Evolutionary conservation across 2,113 vertebrate genomes (phyloP).

Genomic region (Ondatra zibethicus): DNA sequence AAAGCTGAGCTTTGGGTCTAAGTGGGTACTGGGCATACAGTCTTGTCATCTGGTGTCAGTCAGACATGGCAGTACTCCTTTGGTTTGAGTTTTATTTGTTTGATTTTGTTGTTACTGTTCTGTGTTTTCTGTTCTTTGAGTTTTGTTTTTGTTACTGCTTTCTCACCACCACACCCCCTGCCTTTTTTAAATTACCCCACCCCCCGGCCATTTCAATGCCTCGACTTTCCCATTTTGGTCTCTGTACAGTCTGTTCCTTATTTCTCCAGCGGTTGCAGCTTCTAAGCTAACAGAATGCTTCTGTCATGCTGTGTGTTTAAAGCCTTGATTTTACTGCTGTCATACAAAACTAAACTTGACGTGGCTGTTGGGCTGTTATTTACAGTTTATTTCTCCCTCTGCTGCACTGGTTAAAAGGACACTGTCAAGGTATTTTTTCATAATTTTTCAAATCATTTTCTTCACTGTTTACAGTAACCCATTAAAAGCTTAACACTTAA

Average conservation of each 20-base stretch:
- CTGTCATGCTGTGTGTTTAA: constrained; percentile 77
- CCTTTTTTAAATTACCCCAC: constrained; percentile 49
- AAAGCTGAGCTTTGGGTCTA: background rate
- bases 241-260: constrained; percentile 65
- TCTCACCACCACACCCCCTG: background rate
- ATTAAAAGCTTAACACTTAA: constrained; percentile 79
- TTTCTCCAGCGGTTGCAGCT: constrained; percentile 76
- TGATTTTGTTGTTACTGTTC: constrained; percentile 67
- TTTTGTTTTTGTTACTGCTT: constrained; percentile 74
- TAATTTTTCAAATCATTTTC: constrained; percentile 83
- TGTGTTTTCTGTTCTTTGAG: constrained; percentile 52
- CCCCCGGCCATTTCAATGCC: constrained; percentile 61
- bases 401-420: constrained; percentile 86
- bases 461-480: constrained; percentile 81
- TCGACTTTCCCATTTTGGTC: constrained; percentile 60
- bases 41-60: background rate
- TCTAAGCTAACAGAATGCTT: constrained; percentile 78
- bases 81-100: constrained; percentile 61
- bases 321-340: constrained; percentile 79
- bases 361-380: constrained; percentile 83
- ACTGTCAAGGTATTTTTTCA: constrained; percentile 85
- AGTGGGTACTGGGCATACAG: background rate
- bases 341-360: constrained; percentile 73
- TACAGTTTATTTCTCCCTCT: constrained; percentile 84
- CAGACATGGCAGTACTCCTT: background rate